Percentiles rank a stretch among this genome's conserved stretches.
phyloP scores from a whole-genome alignment of 2,888 invertebrate species.

The Sclerodermus sp. region DNA sequence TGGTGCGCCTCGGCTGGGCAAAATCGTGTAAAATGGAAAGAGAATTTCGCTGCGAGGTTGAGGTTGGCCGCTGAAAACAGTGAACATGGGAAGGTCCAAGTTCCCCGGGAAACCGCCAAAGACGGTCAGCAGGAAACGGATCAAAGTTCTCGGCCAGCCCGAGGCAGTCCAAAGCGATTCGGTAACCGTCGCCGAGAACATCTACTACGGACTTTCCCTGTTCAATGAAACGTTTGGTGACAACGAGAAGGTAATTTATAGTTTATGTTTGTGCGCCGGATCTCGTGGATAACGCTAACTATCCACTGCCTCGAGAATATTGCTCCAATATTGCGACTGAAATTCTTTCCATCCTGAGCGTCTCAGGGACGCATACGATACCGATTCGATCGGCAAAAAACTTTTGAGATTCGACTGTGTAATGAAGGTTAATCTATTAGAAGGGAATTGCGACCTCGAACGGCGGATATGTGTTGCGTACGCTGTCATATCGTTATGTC shows the following conservation, averaged over 20 bases:
- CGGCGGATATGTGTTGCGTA: slow-evolving; percentile 27
- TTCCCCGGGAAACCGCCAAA: slow-evolving; percentile 88
- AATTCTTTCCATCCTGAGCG: slow-evolving; percentile 23
- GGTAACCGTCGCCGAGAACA: slow-evolving; percentile 59
- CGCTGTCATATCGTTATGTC: slow-evolving; percentile 14
- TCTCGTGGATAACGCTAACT: no score
- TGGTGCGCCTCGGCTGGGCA: slow-evolving; percentile 39
- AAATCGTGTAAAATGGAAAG: slow-evolving; percentile 48
- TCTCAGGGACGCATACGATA: slow-evolving; percentile 36
- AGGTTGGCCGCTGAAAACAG: slow-evolving; percentile 63
- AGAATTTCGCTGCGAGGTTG: slow-evolving; percentile 43
- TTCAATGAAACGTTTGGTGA: slow-evolving; percentile 54
- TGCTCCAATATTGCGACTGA: background rate
- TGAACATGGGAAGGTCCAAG: slow-evolving; percentile 79
- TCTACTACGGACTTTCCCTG: slow-evolving; percentile 56
- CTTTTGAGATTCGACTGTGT: slow-evolving; percentile 23
- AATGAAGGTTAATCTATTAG: slow-evolving; percentile 34
- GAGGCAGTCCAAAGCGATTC: slow-evolving; percentile 59
- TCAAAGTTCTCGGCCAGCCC: slow-evolving; percentile 74
- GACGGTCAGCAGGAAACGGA: slow-evolving; percentile 82
- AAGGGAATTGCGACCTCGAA: slow-evolving; percentile 21
- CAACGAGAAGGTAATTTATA: slow-evolving; percentile 51
- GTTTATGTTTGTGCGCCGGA: no score
- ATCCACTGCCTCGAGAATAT: no score
- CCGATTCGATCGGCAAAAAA: slow-evolving; percentile 29